Conservation (phyloP, 2,797 vertebrate species). For the Pristis pectinata region DNA sequence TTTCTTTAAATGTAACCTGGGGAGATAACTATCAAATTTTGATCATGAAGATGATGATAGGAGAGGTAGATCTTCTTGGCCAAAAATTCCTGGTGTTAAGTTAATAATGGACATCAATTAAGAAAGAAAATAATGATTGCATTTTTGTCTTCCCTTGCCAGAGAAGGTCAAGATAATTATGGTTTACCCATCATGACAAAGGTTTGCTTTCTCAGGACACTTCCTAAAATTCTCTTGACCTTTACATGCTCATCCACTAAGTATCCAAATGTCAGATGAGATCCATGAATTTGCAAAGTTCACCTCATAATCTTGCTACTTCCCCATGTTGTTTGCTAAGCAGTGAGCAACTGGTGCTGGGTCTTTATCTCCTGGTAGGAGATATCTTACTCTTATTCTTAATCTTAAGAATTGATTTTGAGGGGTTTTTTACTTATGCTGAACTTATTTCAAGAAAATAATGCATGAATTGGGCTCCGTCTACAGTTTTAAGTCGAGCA, state of each 20-base stretch:
- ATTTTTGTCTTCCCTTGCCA: not conserved
- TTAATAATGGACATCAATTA: not conserved
- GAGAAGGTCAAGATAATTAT: not conserved
- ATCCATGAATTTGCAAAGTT: not conserved
- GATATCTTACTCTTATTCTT: not conserved
- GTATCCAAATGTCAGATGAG: not conserved
- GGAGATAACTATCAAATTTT: no score
- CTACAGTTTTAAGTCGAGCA: not conserved
- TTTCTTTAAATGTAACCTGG: not conserved
- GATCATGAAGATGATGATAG: not conserved
- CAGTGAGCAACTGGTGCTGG: no score
- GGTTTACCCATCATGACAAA: not conserved
- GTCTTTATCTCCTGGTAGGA: no score
- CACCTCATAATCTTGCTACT: no score
- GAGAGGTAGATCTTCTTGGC: not conserved
- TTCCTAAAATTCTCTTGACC: not conserved
- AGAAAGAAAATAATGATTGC: not conserved
- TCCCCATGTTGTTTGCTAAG: no score
- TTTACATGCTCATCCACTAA: not conserved
- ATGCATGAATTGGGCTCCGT: not conserved
- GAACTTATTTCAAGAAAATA: not conserved
- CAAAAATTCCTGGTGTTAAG: not conserved
- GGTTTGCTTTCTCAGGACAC: not conserved
- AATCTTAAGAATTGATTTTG: conserved; percentile 1
- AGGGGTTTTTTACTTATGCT: not conserved